Conservation (phyloP, 2,797 vertebrate genomes). For the Prionace glauca region DNA sequence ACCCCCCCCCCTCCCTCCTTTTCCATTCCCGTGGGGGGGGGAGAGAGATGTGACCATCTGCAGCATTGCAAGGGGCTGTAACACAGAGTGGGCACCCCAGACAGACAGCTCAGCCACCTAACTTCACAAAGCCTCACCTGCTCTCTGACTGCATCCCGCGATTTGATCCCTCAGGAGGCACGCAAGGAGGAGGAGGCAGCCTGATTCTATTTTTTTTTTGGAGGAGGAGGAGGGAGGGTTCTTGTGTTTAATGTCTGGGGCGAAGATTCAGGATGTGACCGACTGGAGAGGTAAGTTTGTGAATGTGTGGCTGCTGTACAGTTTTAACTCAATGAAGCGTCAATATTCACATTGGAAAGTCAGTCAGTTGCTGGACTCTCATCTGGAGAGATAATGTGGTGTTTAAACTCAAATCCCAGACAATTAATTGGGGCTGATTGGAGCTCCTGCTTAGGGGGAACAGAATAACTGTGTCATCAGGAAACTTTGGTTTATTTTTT, state of each 20-base stretch:
- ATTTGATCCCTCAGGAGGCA: too few relatives aligned
- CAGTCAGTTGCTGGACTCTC: not conserved
- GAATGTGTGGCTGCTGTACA: not conserved
- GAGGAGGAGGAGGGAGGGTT: not conserved
- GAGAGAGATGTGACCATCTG: not conserved
- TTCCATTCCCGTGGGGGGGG: not conserved
- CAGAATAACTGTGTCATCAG: not conserved
- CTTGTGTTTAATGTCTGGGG: not conserved
- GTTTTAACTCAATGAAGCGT: not conserved
- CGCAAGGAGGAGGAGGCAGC: too few relatives aligned
- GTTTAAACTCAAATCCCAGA: not conserved
- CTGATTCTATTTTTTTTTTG: too few relatives aligned
- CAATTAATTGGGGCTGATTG: not conserved
- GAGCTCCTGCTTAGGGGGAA: too few relatives aligned
- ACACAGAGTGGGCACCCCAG: not conserved
- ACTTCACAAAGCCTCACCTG: not conserved
- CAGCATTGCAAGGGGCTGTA: too few relatives aligned
- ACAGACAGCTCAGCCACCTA: not conserved
- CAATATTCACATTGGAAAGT: not conserved
- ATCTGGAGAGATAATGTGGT: not conserved
- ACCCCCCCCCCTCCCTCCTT: too few relatives aligned
- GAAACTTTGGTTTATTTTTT: not conserved
- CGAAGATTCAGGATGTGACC: slow-evolving; percentile 3
- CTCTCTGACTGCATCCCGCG: not conserved
- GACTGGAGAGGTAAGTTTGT: not conserved